Conservation (phyloP, 2,888 invertebrate species). For the Meiosimyza platycephala region DNA sequence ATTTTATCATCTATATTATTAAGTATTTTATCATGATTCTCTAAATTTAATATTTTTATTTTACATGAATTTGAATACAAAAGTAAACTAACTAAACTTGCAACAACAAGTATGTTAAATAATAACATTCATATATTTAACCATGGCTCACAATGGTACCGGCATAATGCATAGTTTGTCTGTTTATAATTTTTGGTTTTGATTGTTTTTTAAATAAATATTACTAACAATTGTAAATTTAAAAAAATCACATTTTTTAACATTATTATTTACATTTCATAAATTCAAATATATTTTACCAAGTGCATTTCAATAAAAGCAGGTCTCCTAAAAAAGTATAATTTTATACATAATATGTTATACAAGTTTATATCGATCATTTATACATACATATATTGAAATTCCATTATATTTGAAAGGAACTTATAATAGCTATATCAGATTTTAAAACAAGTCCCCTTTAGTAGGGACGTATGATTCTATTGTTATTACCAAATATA, state of each 20-base stretch:
- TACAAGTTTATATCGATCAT: too few species aligned
- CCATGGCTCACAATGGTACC: conserved; percentile 18
- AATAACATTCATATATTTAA: too few species aligned
- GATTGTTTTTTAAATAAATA: conserved; percentile 23
- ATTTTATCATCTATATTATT: not conserved
- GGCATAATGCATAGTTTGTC: too few species aligned
- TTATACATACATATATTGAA: too few species aligned
- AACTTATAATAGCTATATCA: too few species aligned
- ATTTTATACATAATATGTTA: not conserved
- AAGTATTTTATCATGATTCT: not conserved
- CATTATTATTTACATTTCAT: conserved; percentile 37
- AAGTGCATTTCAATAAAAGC: too few species aligned
- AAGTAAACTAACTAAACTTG: too few species aligned
- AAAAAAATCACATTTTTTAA: conserved; percentile 39
- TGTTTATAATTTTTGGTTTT: conserved; percentile 12
- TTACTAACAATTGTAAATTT: conserved; percentile 27
- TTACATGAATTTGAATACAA: not conserved
- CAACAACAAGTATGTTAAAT: too few species aligned
- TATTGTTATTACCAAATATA: too few species aligned
- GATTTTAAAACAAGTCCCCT: too few species aligned
- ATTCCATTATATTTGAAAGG: too few species aligned
- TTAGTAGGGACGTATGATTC: too few species aligned
- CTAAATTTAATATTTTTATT: conserved; percentile 1
- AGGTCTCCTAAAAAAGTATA: not conserved
- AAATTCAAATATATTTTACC: conserved; percentile 39